A percentile compares a stretch with the other conserved stretches of the same genome.
phyloP scores from a whole-genome alignment of 2,888 invertebrate genomes.

The Antitype chi region DNA sequence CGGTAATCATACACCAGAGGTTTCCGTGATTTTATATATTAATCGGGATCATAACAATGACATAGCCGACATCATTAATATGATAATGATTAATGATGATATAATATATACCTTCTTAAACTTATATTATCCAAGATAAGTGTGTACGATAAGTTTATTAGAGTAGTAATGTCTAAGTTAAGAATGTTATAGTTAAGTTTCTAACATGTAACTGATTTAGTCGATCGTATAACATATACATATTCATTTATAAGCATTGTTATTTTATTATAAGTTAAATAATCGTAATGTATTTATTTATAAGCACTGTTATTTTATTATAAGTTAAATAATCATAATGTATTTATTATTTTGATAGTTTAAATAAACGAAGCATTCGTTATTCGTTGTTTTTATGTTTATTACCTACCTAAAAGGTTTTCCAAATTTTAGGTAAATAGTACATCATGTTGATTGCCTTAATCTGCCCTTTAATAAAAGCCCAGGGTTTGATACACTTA shows the following conservation, averaged over 20 bases:
- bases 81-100: neutral
- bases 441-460: neutral
- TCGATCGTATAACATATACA: neutral
- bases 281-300: neutral
- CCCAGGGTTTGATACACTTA: neutral
- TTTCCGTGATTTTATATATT: constrained; percentile 25
- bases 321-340: neutral
- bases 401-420: neutral
- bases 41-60: neutral
- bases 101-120: too few species aligned
- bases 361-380: neutral
- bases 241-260: neutral
- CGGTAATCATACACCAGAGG: constrained; percentile 39
- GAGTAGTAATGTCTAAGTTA: neutral
- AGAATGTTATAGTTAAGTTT: neutral
- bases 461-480: neutral
- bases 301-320: constrained; percentile 11
- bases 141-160: neutral
- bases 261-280: constrained; percentile 17
- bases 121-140: neutral
- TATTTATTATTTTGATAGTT: neutral
- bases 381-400: neutral
- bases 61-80: neutral
- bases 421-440: neutral
- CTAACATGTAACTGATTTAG: neutral